A percentile compares a stretch with the other conserved stretches of the same genome.
Evolutionary conservation across 2,113 vertebrate species (phyloP).

Genomic region (Saguinus imperator): DNA sequence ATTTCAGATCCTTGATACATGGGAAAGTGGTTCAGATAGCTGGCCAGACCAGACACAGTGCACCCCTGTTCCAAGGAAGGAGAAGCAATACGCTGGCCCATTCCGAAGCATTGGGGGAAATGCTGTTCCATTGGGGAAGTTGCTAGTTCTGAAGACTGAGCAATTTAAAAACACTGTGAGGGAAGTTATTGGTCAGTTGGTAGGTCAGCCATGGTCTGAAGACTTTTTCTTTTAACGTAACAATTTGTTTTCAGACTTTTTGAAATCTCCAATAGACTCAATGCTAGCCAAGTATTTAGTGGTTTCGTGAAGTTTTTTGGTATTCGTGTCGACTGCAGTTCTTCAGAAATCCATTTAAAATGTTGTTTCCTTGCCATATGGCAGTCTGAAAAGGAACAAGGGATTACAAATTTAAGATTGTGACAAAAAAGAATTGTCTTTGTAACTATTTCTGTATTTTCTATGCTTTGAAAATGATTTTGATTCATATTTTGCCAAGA

Average conservation of each 20-base stretch:
- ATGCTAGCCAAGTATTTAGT: conserved; percentile 85
- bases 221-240: conserved; percentile 78
- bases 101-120: conserved; percentile 65
- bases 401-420: conserved; percentile 76
- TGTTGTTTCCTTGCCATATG: conserved; percentile 80
- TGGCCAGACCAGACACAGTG: conserved; percentile 81
- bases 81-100: conserved; percentile 58
- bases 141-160: conserved; percentile 58
- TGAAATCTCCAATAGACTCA: conserved; percentile 82
- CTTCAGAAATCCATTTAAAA: conserved; percentile 81
- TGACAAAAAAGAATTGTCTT: conserved; percentile 78
- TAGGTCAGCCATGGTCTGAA: conserved; percentile 70
- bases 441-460: conserved; percentile 70
- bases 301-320: conserved; percentile 84
- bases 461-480: conserved; percentile 54
- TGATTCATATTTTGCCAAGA: conserved; percentile 78
- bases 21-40: conserved; percentile 81
- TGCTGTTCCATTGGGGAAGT: conserved; percentile 73
- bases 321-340: conserved; percentile 83
- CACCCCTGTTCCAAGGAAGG: conserved; percentile 75
- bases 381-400: conserved; percentile 70
- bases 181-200: conserved; percentile 80
- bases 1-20: conserved; percentile 83
- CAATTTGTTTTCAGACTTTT: conserved; percentile 85
- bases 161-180: conserved; percentile 62